Evolutionary conservation across 2,888 invertebrate genomes (phyloP).

Genomic region (Labia minor): DNA sequence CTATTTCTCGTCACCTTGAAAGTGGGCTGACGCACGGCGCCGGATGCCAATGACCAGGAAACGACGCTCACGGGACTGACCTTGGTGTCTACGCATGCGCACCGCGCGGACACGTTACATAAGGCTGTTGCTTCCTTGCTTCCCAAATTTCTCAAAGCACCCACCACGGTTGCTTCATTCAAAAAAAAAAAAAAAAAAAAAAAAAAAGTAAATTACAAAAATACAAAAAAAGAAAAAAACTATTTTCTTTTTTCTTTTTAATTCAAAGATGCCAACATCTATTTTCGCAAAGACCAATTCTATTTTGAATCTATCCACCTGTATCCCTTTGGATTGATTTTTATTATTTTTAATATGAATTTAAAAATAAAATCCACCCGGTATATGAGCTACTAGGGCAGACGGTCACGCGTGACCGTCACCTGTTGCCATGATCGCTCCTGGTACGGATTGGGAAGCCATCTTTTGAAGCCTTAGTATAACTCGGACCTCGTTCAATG

Average conservation of each 20-base stretch:
- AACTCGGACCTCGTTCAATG: conserved; percentile 17
- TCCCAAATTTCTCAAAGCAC: background rate
- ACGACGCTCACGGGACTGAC: conserved; percentile 22
- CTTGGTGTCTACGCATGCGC: conserved; percentile 19
- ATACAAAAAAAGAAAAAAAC: too few species aligned
- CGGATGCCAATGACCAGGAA: conserved; percentile 27
- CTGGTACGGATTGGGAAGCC: background rate
- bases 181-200: too few species aligned
- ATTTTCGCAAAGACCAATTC: conserved; percentile 2
- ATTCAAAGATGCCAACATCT: background rate
- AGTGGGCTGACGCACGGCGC: conserved; percentile 21
- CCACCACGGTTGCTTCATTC: conserved; percentile 18
- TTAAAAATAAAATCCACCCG: background rate
- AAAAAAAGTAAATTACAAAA: too few species aligned
- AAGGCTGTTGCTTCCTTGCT: conserved; percentile 18
- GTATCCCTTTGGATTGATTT: too few species aligned
- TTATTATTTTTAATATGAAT: too few species aligned
- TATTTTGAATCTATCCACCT: background rate
- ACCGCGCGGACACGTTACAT: conserved; percentile 13
- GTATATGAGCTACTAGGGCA: background rate
- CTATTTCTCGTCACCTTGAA: conserved; percentile 3
- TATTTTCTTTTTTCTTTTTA: background rate
- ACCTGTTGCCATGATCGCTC: conserved; percentile 8
- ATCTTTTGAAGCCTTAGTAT: background rate
- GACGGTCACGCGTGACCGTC: conserved; percentile 4